Evolutionary conservation across 92 coral and sea anemone species (phyloP), one percentile per base, ranked within the genome.

Genomic region (Pocillopora meandrina): DNA sequence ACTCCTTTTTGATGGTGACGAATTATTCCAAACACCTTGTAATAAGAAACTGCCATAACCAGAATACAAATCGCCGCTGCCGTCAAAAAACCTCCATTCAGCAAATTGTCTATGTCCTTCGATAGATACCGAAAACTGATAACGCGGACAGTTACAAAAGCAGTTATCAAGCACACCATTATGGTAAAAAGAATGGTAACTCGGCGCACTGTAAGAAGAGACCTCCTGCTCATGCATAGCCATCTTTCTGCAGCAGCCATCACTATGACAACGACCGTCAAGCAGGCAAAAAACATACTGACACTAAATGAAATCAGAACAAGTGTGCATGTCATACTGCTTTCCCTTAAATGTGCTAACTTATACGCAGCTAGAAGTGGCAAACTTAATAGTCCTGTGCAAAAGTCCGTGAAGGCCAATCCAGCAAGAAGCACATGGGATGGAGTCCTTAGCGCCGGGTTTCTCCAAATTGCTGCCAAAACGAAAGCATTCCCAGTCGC

Each of bases 211-310:
- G 72, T 67, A 67, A 67, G 72, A 31, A 67, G 72, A 67, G 49
- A 10, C 14, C 36, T 67, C 33, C 72, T 35, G 34, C 72, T 67
- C 76, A 72, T 72, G 14, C 47, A 58, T 21, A 55, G 60, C 76
- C 76, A 72, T 72, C 76, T 72, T 72, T 72, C 76, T 18, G 47
- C 76, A 42, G 76, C 76, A 35, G 19, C 47, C 10, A 72, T 47
- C 26, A 58, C 14, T 58, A 72, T 72, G 60, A 20, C 56, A 58
- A 55, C 14, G 57, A 17, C 76, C 47, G 76, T 55, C 19, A 72
- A 8, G 3, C 21, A 72, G 14, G 76, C 42, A 55, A 72, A 72
- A 19, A 1, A 72, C 31, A 9, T 13, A 10, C 59, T 58, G 5
- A 20, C 76, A 14, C 23, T 42, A n/a, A 35, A 16, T 15, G 75